Evolutionary conservation across 2,113 vertebrate species (phyloP).

Genomic region (Gymnorhina tibicen): DNA sequence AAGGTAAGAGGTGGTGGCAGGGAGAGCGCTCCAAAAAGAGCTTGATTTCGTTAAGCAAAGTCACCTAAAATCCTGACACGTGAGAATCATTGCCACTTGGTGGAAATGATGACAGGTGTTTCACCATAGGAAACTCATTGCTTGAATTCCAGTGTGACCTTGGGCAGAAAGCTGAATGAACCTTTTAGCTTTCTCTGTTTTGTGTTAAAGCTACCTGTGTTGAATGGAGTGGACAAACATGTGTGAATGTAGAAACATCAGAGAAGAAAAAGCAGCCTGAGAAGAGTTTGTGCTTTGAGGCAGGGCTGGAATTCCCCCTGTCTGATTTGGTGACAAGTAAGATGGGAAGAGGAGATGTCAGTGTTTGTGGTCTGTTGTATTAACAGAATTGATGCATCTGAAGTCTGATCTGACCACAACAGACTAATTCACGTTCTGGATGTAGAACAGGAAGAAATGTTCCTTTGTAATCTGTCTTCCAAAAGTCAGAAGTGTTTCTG

Average conservation of each 20-base stretch:
- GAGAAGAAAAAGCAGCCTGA: background rate
- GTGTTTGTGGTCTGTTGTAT: background rate
- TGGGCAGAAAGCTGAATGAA: slow-evolving; percentile 19
- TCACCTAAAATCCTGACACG: slow-evolving; percentile 2
- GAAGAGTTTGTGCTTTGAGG: background rate
- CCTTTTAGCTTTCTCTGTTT: background rate
- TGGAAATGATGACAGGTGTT: slow-evolving; percentile 39
- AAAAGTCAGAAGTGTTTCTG: slow-evolving; percentile 4
- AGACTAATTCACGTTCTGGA: background rate
- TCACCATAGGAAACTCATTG: background rate
- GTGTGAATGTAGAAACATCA: background rate
- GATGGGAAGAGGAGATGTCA: background rate
- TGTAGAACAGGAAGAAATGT: slow-evolving; percentile 10
- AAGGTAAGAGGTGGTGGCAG: background rate
- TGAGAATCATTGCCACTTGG: background rate
- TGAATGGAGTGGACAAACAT: background rate
- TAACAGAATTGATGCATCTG: background rate
- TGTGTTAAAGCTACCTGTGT: background rate
- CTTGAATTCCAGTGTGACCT: slow-evolving; percentile 41
- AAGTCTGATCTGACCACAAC: background rate
- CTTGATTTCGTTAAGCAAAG: background rate
- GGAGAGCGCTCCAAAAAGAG: background rate
- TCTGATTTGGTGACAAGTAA: background rate
- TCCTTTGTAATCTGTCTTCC: background rate
- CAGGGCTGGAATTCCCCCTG: background rate